Conservation (phyloP, 2,888 invertebrate species). For the Ecdyonurus torrentis region DNA sequence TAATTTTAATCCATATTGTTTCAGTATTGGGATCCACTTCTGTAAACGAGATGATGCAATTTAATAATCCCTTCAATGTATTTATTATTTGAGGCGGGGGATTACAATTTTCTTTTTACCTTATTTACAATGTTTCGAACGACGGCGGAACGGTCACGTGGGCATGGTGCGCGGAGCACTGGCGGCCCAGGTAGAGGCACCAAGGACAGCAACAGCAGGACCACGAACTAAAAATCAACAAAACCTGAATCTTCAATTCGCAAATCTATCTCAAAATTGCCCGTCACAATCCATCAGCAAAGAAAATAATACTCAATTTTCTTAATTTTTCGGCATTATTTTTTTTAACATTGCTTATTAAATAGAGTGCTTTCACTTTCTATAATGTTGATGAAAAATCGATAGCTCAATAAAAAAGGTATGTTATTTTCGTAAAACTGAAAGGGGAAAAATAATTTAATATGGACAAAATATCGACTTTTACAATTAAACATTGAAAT, state of each 20-base stretch:
- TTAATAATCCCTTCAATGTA: neutral
- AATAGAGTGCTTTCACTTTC: no score
- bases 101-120: slow-evolving; percentile 25
- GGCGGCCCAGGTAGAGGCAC: slow-evolving; percentile 81
- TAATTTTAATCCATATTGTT: slow-evolving; percentile 69
- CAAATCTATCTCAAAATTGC: no score
- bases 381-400: no score
- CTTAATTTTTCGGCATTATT: no score
- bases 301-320: no score
- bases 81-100: neutral
- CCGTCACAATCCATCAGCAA: no score
- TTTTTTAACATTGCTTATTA: no score
- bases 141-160: slow-evolving; percentile 74
- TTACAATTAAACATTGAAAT: no score
- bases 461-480: no score
- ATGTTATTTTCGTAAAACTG: no score
- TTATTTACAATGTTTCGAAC: slow-evolving; percentile 75
- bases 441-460: no score
- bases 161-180: slow-evolving; percentile 72
- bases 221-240: slow-evolving; percentile 44
- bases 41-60: slow-evolving; percentile 17
- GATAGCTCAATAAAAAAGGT: no score
- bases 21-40: slow-evolving; percentile 81
- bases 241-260: neutral
- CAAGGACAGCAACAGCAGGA: slow-evolving; percentile 61